Conservation (phyloP, 2,113 vertebrate genomes). For the Archocentrus centrarchus region DNA sequence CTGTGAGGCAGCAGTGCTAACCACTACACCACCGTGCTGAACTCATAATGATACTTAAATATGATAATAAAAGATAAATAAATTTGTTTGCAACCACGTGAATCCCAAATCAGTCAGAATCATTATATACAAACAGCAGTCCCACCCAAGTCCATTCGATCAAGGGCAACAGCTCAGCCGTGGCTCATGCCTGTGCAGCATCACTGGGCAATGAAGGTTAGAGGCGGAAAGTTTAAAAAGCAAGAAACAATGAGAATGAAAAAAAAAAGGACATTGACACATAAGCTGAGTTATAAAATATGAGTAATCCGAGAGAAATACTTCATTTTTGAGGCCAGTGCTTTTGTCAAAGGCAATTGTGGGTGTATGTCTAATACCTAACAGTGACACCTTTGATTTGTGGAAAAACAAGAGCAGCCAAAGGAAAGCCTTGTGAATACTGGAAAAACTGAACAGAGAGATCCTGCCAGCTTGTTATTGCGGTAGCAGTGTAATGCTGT, state of each 20-base stretch:
- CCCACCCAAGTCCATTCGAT: conserved; percentile 29
- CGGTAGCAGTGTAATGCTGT: neutral
- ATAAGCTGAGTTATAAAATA: neutral
- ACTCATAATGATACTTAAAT: neutral
- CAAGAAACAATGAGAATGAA: neutral
- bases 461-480: neutral
- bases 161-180: conserved; percentile 55
- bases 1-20: no score
- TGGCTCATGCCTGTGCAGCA: conserved; percentile 65
- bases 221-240: neutral
- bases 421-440: neutral
- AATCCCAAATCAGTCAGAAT: conserved; percentile 69
- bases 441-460: neutral
- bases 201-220: conserved; percentile 57
- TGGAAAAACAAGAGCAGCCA: neutral
- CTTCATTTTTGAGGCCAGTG: neutral
- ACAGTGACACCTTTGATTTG: neutral
- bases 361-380: neutral
- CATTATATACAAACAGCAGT: conserved; percentile 61
- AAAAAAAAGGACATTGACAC: neutral
- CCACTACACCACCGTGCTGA: no score
- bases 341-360: neutral
- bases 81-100: conserved; percentile 64
- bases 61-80: neutral
- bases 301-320: neutral